Conservation (phyloP, 2,797 vertebrate genomes). For the Melanotaenia nigrans region DNA sequence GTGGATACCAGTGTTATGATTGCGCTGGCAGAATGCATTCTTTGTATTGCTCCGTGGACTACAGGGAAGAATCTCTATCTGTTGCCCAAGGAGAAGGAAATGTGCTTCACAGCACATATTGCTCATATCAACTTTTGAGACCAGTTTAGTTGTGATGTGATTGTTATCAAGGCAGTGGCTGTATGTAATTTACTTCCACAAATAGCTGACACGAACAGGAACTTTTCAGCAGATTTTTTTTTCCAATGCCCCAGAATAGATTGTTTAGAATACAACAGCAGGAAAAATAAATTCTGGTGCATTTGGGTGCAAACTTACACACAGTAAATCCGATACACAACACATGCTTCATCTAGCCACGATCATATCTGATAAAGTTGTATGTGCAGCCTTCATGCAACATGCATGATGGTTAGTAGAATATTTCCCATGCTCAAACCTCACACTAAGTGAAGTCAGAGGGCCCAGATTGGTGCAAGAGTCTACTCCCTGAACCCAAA, state of each 20-base stretch:
- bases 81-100: conserved; percentile 67
- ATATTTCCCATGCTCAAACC: conserved; percentile 49
- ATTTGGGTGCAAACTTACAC: background rate
- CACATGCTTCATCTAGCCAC: conserved; percentile 16
- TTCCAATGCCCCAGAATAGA: conserved; percentile 16
- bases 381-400: conserved; percentile 17
- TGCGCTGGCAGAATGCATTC: conserved; percentile 57
- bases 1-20: conserved; percentile 46
- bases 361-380: conserved; percentile 44
- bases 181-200: conserved; percentile 46
- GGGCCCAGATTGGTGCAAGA: conserved; percentile 49
- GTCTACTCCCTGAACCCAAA: conserved; percentile 67
- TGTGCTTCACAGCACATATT: conserved; percentile 71
- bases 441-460: conserved; percentile 49
- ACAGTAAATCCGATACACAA: background rate
- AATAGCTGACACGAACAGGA: conserved; percentile 54
- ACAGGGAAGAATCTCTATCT: conserved; percentile 58
- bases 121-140: conserved; percentile 65
- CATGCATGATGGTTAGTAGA: conserved; percentile 38
- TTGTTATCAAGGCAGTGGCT: conserved; percentile 61
- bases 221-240: conserved; percentile 20
- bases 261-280: conserved; percentile 19
- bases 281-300: conserved; percentile 28
- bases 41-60: conserved; percentile 50
- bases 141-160: conserved; percentile 62